Percentiles rank a stretch among this genome's conserved stretches.
Evolutionary conservation across 1,140 invertebrate genomes (phyloP).

Genomic region (Lasaia peninsularis): DNA sequence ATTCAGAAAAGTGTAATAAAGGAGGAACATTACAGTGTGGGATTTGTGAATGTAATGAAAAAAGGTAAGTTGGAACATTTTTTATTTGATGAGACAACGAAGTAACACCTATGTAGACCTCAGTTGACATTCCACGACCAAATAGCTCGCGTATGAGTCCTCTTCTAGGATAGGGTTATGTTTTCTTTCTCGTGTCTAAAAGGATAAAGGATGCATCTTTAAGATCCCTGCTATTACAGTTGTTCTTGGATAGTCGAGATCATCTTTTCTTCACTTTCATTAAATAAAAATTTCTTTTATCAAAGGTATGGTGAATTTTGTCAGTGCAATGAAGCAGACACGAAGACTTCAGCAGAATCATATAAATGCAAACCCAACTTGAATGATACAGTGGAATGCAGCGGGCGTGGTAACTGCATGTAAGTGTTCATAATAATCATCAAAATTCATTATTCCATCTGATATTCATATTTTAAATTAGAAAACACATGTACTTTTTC

Average conservation of each 20-base stretch:
- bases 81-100: too few species aligned
- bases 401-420: slow-evolving; percentile 80
- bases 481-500: too few species aligned
- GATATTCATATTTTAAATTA: too few species aligned
- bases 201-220: too few species aligned
- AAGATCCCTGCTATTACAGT: too few species aligned
- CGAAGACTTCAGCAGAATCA: slow-evolving; percentile 38
- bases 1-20: slow-evolving; percentile 70
- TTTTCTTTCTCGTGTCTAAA: too few species aligned
- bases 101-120: too few species aligned
- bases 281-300: neutral
- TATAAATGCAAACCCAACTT: slow-evolving; percentile 79
- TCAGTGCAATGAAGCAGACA: slow-evolving; percentile 79
- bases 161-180: too few species aligned
- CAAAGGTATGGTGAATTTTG: slow-evolving; percentile 80
- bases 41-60: slow-evolving; percentile 83
- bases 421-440: slow-evolving; percentile 28
- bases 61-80: slow-evolving; percentile 53
- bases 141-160: too few species aligned
- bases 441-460: too few species aligned
- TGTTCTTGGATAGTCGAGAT: too few species aligned
- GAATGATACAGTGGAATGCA: slow-evolving; percentile 77
- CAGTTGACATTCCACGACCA: too few species aligned
- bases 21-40: slow-evolving; percentile 83
- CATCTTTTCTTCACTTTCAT: neutral